Conservation (phyloP, 2,113 vertebrate genomes). For the Bujurquina vittata region DNA sequence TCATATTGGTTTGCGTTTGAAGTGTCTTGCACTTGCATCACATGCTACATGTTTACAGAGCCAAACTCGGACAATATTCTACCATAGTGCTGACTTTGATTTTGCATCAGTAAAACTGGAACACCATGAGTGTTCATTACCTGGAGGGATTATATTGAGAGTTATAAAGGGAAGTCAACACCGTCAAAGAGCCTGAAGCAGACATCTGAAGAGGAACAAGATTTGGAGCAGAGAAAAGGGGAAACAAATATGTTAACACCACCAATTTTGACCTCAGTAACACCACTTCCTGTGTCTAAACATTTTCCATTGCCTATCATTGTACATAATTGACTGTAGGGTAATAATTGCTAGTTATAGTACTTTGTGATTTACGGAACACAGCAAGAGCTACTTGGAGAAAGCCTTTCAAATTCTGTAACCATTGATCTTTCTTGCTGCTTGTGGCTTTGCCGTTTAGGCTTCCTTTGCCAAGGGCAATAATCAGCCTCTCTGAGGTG, state of each 20-base stretch:
- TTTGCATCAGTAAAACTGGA: neutral
- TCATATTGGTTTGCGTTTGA: neutral
- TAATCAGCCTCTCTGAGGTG: constrained; percentile 9
- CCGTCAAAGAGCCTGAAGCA: neutral
- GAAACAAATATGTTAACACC: constrained; percentile 22
- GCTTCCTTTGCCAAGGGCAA: neutral
- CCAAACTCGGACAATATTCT: neutral
- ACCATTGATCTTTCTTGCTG: neutral
- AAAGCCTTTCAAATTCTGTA: neutral
- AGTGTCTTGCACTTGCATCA: neutral
- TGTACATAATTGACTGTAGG: neutral
- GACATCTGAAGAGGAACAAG: constrained; percentile 42
- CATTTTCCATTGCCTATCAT: constrained; percentile 38
- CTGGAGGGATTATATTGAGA: neutral
- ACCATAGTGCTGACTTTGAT: neutral
- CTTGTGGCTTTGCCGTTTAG: neutral
- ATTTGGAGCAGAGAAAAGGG: constrained; percentile 4
- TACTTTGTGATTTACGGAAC: neutral
- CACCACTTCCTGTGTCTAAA: constrained; percentile 52
- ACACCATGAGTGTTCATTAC: neutral
- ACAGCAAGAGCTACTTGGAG: neutral
- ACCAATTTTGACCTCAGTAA: constrained; percentile 22
- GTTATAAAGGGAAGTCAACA: neutral
- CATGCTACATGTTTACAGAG: neutral
- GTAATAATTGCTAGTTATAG: neutral